Evolutionary conservation across 2,797 vertebrate species (phyloP), one percentile per base, ranked within the genome.

Genomic region (Megalops cyprinoides): DNA sequence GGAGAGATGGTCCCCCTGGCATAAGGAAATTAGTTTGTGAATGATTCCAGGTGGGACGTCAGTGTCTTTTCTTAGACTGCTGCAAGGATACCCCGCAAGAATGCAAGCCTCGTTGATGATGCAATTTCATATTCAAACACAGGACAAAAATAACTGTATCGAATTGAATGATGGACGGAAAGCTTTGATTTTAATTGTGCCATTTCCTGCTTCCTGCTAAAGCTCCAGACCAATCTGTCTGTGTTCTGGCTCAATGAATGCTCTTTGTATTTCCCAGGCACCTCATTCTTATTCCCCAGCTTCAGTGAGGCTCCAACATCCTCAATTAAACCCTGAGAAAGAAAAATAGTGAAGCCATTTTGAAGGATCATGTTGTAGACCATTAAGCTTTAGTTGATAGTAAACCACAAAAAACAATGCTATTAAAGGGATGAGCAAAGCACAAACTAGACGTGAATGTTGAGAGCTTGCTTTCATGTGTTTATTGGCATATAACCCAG

Each of bases 71-170:
- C 87, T 86, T 83, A 83, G 85, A 79, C 51, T 15, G 9, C 51
- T 1, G 9, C 88, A 90, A 90, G 87, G 90, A 87, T 88, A 78
- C n/a, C 79, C n/a, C 28, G 25, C 83, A 82, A 81, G 83, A 82
- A 84, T 82, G 82, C 76, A 69, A 76, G 3, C n/a, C 56, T 10
- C 79, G 82, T 86, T 86, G 84, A 89, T 83, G 85, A 83, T 84
- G 86, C 82, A 83, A 82, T 65, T 37, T 65, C 60, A 65, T 18
- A 65, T 65, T 15, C 71, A 74, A 23, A 74, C 20, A 74, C 20
- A 25, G 25, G 25, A 42, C 48, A 31, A 74, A 79, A 74, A 34
- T 58, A 20, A 44, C 25, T 23, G 23, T 4, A 20, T 44, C 25
- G 44, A 73, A 73, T 51, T 74, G 39, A 58, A 46, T 10, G 51